phyloP scores from a whole-genome alignment of 1,140 invertebrate genomes.

The Scaptodrosophila lebanonensis region DNA sequence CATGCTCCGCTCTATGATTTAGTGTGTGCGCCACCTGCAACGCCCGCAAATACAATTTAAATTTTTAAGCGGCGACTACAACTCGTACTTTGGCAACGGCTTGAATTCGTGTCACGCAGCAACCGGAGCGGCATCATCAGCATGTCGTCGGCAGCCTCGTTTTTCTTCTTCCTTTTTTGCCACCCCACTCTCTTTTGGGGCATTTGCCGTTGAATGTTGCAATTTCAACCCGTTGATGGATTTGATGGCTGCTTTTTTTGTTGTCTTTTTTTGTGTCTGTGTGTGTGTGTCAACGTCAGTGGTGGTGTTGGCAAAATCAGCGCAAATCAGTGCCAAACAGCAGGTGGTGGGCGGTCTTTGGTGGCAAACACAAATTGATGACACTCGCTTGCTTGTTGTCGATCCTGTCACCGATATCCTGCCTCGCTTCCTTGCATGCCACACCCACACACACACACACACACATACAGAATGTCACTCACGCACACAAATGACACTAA shows the following conservation, averaged over 20 bases:
- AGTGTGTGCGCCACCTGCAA: conserved; percentile 56
- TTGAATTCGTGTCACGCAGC: conserved; percentile 66
- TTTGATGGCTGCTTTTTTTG: conserved; percentile 52
- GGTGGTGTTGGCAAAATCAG: conserved; percentile 54
- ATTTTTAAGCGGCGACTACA: conserved; percentile 72
- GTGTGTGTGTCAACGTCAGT: conserved; percentile 33
- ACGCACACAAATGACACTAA: conserved; percentile 62
- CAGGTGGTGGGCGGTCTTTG: neutral
- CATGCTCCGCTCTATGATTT: conserved; percentile 49
- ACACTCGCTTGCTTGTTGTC: conserved; percentile 43
- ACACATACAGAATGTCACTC: too few species aligned
- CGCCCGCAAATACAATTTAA: conserved; percentile 72
- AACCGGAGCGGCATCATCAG: conserved; percentile 35
- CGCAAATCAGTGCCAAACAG: conserved; percentile 46
- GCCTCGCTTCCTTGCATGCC: conserved; percentile 35
- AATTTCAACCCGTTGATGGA: conserved; percentile 73
- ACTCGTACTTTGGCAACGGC: conserved; percentile 50
- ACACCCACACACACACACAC: conserved; percentile 52
- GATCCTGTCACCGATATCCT: conserved; percentile 43
- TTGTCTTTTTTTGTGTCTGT: neutral
- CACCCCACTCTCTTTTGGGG: conserved; percentile 5
- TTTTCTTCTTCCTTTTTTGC: conserved; percentile 11
- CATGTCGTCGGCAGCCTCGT: conserved; percentile 48
- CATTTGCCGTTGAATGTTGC: conserved; percentile 55
- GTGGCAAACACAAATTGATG: conserved; percentile 64